These are phyloP conservation scores for Hoplodrina blanda DNA, from an alignment of 2,888 invertebrate genomes.

Conservation along the genomic window DNA sequence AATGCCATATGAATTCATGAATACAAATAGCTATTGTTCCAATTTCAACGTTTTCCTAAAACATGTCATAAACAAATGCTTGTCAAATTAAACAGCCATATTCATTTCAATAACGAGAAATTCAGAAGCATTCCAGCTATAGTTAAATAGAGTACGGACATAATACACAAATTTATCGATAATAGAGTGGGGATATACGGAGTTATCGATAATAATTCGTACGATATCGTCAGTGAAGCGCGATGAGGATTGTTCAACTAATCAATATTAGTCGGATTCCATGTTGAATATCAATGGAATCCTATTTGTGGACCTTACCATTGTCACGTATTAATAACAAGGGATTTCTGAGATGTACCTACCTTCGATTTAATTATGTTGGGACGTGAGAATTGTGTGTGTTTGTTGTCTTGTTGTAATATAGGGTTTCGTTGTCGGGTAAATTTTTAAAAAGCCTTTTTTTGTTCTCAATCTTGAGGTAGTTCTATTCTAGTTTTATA, in stretches of 20 bases:
- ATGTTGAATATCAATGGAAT: conserved; percentile 67
- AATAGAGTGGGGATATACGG: neutral
- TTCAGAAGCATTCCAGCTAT: conserved; percentile 15
- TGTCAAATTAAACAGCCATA: conserved; percentile 27
- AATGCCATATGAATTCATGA: neutral
- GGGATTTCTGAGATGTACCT: conserved; percentile 8
- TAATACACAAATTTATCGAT: conserved; percentile 24
- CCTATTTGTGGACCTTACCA: conserved; percentile 43
- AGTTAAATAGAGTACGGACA: conserved; percentile 24
- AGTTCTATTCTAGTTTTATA: too few relatives aligned
- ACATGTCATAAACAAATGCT: conserved; percentile 12
- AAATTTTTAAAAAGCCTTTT: too few relatives aligned
- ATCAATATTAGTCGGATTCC: conserved; percentile 67
- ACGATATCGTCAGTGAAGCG: conserved; percentile 53
- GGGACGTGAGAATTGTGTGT: neutral
- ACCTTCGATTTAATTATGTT: conserved; percentile 20
- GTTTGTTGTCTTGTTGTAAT: neutral
- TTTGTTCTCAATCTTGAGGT: too few relatives aligned
- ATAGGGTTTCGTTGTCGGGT: neutral
- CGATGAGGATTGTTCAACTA: conserved; percentile 61
- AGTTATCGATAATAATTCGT: conserved; percentile 41
- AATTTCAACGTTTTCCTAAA: conserved; percentile 11
- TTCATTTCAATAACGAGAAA: conserved; percentile 33
- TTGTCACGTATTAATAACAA: conserved; percentile 26
- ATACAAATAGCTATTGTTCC: neutral